A percentile compares a stretch with the other conserved stretches of the same genome.
These are phyloP conservation scores for Ennomos fuscantarius DNA, from an alignment of 2,888 invertebrate species.

Conservation along the genomic window DNA sequence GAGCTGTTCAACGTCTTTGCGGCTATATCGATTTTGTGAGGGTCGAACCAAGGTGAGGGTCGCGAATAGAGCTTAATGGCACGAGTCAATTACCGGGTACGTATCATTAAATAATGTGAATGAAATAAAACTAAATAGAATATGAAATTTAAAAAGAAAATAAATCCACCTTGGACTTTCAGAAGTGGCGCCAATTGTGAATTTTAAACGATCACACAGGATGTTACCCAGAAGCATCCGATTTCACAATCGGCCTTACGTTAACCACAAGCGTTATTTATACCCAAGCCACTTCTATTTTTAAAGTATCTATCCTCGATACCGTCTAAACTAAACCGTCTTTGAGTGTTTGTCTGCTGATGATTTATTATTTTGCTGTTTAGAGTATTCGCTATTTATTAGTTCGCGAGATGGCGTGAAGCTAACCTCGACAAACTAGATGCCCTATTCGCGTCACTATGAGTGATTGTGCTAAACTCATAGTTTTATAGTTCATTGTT, in stretches of 20 bases:
- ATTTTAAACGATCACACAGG: constrained; percentile 4
- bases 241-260: constrained; percentile 16
- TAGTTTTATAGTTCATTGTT: constrained; percentile 74
- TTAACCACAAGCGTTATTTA: constrained; percentile 22
- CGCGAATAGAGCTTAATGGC: constrained; percentile 30
- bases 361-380: constrained; percentile 1
- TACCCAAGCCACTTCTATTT: constrained; percentile 32
- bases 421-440: constrained; percentile 43
- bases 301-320: constrained; percentile 27
- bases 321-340: constrained; percentile 7
- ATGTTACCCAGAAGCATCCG: constrained; percentile 11
- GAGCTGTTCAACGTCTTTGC: constrained; percentile 25
- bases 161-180: no score
- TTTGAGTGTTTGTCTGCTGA: constrained; percentile 9
- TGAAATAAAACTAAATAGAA: no score
- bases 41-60: constrained; percentile 35
- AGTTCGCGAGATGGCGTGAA: constrained; percentile 13
- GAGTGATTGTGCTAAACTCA: constrained; percentile 85
- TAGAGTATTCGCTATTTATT: background rate
- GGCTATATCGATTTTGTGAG: constrained; percentile 29
- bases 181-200: no score
- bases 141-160: no score
- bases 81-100: constrained; percentile 26
- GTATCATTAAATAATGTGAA: constrained; percentile 1
- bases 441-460: constrained; percentile 76